A percentile compares a stretch with the other conserved stretches of the same genome.
phyloP scores from a whole-genome alignment of 2,888 invertebrate genomes.

The Sipha maydis region DNA sequence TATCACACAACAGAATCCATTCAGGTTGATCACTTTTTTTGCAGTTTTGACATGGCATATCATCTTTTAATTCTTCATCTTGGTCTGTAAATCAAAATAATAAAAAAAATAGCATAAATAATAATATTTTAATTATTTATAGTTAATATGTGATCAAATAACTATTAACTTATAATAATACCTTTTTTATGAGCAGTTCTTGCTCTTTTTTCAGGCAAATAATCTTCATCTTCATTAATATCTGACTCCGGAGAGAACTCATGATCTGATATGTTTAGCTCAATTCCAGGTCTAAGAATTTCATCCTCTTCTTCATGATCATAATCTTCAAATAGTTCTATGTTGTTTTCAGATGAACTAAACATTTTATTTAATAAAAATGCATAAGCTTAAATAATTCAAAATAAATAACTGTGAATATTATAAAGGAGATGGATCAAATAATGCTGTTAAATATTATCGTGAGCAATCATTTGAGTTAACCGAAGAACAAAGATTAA shows the following conservation, averaged over 20 bases:
- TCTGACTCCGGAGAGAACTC: constrained; percentile 94
- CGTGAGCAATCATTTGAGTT: neutral
- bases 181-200: constrained; percentile 79
- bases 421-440: neutral
- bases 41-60: constrained; percentile 89
- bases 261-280: constrained; percentile 73
- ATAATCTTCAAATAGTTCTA: constrained; percentile 69
- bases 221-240: constrained; percentile 75
- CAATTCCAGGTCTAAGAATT: constrained; percentile 59
- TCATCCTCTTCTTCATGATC: constrained; percentile 70
- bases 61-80: constrained; percentile 67
- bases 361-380: constrained; percentile 3
- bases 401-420: neutral
- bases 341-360: constrained; percentile 66
- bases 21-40: constrained; percentile 93
- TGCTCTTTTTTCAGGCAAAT: constrained; percentile 81
- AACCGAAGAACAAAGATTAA: neutral
- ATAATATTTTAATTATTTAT: neutral
- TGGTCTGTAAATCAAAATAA: constrained; percentile 8
- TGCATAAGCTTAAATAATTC: neutral
- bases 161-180: neutral
- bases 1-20: constrained; percentile 96
- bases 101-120: neutral
- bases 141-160: neutral
- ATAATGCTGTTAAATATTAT: neutral